A percentile compares a stretch with the other conserved stretches of the same genome.
Conservation (phyloP, 1,140 invertebrate genomes). For the Cecropterus lyciades region DNA sequence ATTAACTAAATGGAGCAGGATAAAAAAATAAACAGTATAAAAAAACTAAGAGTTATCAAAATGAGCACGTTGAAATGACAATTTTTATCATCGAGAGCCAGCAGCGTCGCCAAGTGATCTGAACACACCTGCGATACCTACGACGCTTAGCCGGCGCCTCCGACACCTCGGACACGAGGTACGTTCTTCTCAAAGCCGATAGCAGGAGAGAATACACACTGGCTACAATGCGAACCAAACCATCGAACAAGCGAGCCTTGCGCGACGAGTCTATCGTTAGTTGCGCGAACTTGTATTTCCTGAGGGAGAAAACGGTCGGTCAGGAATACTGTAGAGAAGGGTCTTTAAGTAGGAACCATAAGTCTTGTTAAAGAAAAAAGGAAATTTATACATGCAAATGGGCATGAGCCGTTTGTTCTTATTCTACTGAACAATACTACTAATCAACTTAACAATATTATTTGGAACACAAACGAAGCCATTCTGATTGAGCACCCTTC, state of each 20-base stretch:
- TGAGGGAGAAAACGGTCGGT: slow-evolving; percentile 48
- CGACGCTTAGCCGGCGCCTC: slow-evolving; percentile 51
- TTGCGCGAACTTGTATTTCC: slow-evolving; percentile 72
- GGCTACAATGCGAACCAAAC: slow-evolving; percentile 71
- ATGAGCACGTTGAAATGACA: slow-evolving; percentile 6
- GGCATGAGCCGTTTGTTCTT: no score
- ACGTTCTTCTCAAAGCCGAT: slow-evolving; percentile 48
- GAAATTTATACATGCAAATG: background rate
- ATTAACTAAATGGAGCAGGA: background rate
- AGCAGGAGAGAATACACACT: slow-evolving; percentile 54
- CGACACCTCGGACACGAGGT: slow-evolving; percentile 46
- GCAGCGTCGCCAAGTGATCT: slow-evolving; percentile 1
- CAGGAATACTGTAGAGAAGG: slow-evolving; percentile 1
- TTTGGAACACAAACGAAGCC: no score
- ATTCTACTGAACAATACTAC: no score
- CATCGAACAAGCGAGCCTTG: slow-evolving; percentile 49
- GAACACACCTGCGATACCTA: slow-evolving; percentile 58
- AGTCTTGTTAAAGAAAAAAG: no score
- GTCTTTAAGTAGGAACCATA: background rate
- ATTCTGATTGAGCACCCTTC: no score
- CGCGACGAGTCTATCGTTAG: slow-evolving; percentile 52
- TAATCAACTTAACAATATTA: no score
- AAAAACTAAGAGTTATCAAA: background rate
- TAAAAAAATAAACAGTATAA: background rate
- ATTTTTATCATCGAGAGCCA: background rate